Evolutionary conservation across 2,797 vertebrate species (phyloP).

Genomic region (Vultur gryphus): DNA sequence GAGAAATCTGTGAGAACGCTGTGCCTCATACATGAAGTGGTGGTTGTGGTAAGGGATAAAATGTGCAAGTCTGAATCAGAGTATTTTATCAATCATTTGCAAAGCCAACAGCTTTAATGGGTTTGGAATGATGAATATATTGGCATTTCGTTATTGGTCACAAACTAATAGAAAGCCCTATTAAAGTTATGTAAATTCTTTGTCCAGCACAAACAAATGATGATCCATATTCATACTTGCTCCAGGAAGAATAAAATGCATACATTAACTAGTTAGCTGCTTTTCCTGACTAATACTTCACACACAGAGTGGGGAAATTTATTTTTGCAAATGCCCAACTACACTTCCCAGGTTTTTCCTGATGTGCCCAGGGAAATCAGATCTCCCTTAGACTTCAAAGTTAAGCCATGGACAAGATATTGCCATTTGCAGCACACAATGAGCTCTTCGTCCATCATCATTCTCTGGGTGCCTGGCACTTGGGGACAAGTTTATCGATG

Average conservation of each 20-base stretch:
- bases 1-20: not conserved
- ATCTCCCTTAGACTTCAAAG: not conserved
- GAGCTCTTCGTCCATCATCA: not conserved
- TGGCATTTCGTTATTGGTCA: slow-evolving; percentile 18
- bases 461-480: not conserved
- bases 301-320: not conserved
- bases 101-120: not conserved
- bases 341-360: not conserved
- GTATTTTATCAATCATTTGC: not conserved
- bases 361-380: not conserved
- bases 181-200: slow-evolving; percentile 17
- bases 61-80: not conserved
- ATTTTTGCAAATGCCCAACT: not conserved
- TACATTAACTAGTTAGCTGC: not conserved
- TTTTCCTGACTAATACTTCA: not conserved
- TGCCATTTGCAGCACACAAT: not conserved
- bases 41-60: not conserved
- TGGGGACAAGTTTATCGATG: not conserved
- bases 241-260: not conserved
- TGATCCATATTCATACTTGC: not conserved
- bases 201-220: slow-evolving; percentile 11
- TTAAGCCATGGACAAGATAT: not conserved
- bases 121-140: not conserved
- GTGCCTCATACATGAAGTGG: not conserved
- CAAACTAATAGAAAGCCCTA: slow-evolving; percentile 21